Conservation (phyloP, 2,888 invertebrate genomes). For the Ophioninae sp. region DNA sequence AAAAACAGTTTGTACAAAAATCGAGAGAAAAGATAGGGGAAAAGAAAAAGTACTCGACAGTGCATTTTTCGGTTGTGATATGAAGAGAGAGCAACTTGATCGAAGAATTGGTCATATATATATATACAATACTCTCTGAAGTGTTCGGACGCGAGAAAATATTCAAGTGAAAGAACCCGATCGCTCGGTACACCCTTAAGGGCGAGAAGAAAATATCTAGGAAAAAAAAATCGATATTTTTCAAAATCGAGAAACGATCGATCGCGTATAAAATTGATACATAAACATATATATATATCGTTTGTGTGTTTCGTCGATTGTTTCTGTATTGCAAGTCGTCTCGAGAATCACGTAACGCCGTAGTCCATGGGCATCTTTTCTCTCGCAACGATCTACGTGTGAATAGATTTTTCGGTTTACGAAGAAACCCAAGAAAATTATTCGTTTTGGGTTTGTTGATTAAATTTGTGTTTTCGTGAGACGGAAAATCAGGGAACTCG, state of each 20-base stretch:
- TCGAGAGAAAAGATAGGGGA: slow-evolving; percentile 75
- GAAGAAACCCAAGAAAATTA: slow-evolving; percentile 17
- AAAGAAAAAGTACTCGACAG: slow-evolving; percentile 75
- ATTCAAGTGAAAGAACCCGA: slow-evolving; percentile 5
- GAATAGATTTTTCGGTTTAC: slow-evolving; percentile 67
- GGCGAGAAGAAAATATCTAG: slow-evolving; percentile 20
- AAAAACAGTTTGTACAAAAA: slow-evolving; percentile 81
- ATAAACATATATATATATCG: background rate
- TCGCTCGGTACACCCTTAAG: background rate
- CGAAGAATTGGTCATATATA: slow-evolving; percentile 60
- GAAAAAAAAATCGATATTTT: slow-evolving; percentile 30
- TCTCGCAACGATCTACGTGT: slow-evolving; percentile 74
- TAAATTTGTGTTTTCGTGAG: slow-evolving; percentile 44
- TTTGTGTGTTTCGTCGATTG: slow-evolving; percentile 12
- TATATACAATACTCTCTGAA: slow-evolving; percentile 56
- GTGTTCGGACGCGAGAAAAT: slow-evolving; percentile 32
- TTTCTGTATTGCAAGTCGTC: slow-evolving; percentile 67
- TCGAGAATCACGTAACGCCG: slow-evolving; percentile 58
- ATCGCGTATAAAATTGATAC: slow-evolving; percentile 35
- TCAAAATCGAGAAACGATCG: slow-evolving; percentile 36
- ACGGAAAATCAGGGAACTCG: slow-evolving; percentile 62
- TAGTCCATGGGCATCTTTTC: slow-evolving; percentile 69
- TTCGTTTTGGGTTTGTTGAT: slow-evolving; percentile 44
- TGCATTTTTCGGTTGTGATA: slow-evolving; percentile 59
- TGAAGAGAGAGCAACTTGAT: slow-evolving; percentile 63